Evolutionary conservation across 2,888 invertebrate species (phyloP), one percentile per base, ranked within the genome.

Genomic region (Chaetogeoica ovagalla): DNA sequence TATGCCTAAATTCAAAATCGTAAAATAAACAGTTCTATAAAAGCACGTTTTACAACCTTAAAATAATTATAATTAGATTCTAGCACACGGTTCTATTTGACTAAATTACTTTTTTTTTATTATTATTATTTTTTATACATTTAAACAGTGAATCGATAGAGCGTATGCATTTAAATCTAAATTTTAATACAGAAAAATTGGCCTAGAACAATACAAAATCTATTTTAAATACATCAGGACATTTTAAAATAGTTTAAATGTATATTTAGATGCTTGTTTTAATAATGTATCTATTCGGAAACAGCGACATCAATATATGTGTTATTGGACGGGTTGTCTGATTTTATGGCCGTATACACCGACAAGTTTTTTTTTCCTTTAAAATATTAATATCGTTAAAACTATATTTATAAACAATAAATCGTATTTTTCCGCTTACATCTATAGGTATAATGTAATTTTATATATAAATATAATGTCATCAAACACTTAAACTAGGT

Each of bases 311-410:
- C 43, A 68, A 76, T 68, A 76, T 15, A 43, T 68, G n/a, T n/a
- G n/a, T 66, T 59, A 55, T 48, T 76, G 76, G 76, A 76, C 76
- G 76, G 76, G 76, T n/a, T 59, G 43, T 60, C 76, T 76, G 76
- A 76, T 68, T 74, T 74, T 74, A 65, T 52, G 65, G 65, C 65
- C 74, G 55, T 30, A 73, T 21, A 37, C 37, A 52, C 62, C 62
- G 30, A 21, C 1, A 48, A 3, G 9, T 43, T 43, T 43, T 43
- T 43, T 43, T 73, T 63, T 37, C 19, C 62, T n/a, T 43, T 17
- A 63, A 63, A 17, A 30, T 15, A 37, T n/a, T 17, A 48, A 71
- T 30, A 30, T 71, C 21, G 13, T 71, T 43, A 60, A 6, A 60
- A 48, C 71, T 60, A 48, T 43, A 55, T 37, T 68, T 69, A 60